phyloP scores from a whole-genome alignment of 2,113 vertebrate species.

The Fregata magnificens region DNA sequence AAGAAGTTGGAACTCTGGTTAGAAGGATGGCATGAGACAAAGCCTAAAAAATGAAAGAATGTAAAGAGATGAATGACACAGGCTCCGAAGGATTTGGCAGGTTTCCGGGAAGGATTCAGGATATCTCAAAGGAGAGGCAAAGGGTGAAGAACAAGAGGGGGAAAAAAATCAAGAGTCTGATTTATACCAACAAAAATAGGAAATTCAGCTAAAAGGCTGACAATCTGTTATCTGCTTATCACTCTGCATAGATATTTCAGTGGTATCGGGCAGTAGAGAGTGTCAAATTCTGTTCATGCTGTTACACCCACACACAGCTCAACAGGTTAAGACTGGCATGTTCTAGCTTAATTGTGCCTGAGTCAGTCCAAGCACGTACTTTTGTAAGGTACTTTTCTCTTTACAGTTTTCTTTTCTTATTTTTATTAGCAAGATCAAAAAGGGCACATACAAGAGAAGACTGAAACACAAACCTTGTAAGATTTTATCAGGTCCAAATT shows the following conservation, averaged over 20 bases:
- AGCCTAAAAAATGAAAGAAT: constrained; percentile 38
- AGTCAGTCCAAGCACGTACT: constrained; percentile 52
- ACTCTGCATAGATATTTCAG: constrained; percentile 59
- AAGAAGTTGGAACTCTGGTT: not conserved
- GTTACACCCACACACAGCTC: constrained; percentile 55
- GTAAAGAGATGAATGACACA: constrained; percentile 50
- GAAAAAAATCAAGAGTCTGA: not conserved
- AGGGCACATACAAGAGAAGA: constrained; percentile 17
- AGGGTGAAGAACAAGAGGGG: constrained; percentile 15
- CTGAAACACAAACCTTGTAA: constrained; percentile 9
- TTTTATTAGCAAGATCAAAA: constrained; percentile 53
- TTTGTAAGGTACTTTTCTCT: constrained; percentile 39
- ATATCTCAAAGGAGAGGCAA: constrained; percentile 42
- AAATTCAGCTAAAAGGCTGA: constrained; percentile 70
- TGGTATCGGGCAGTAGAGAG: constrained; percentile 59
- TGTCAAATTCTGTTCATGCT: constrained; percentile 64
- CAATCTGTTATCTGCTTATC: constrained; percentile 70
- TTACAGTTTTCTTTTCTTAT: constrained; percentile 28
- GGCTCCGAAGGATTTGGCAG: not conserved
- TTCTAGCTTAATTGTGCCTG: constrained; percentile 47
- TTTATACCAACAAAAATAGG: constrained; percentile 61
- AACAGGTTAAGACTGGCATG: constrained; percentile 36
- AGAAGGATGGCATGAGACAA: constrained; percentile 25
- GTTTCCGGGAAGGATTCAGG: constrained; percentile 40
- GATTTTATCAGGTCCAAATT: constrained; percentile 37